Percentiles rank a stretch among this genome's conserved stretches.
These are phyloP conservation scores for Pentamera pediparva DNA, from an alignment of 53 echinoderm and acorn worm genomes.

Conservation along the genomic window DNA sequence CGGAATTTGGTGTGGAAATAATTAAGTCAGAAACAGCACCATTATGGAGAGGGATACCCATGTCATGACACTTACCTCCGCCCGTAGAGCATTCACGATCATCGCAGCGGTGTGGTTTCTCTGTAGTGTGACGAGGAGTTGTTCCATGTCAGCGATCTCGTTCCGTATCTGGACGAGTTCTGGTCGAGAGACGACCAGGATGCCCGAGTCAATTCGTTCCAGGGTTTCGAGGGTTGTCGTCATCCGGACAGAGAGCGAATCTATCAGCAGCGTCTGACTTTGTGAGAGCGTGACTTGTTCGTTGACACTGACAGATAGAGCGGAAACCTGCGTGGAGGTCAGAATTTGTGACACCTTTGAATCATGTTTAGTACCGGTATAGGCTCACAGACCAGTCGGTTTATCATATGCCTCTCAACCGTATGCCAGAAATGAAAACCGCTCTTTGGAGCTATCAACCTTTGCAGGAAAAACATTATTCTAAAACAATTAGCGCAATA, in stretches of 20 bases:
- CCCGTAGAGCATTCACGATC: not conserved
- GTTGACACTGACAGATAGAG: not conserved
- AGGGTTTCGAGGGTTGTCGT: not conserved
- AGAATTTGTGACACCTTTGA: no score
- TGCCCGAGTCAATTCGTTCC: constrained; percentile 2
- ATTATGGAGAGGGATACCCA: no score
- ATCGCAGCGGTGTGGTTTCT: not conserved
- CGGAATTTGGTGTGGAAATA: not conserved
- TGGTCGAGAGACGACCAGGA: constrained; percentile 20
- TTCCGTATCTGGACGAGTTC: constrained; percentile 18
- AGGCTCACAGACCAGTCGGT: no score
- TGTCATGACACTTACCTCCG: constrained; percentile 13
- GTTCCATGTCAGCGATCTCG: constrained; percentile 11
- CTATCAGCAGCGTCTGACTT: not conserved
- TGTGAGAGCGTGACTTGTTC: not conserved
- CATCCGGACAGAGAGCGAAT: not conserved
- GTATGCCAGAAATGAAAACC: no score
- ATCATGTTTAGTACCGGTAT: no score
- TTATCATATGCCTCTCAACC: no score
- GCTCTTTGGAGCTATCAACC: no score
- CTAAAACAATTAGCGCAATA: no score
- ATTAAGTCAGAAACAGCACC: not conserved
- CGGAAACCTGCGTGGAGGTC: not conserved
- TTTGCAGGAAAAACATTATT: no score
- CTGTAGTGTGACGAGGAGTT: not conserved